phyloP scores from a whole-genome alignment of 2,888 invertebrate genomes.

The Tipula vernalis region DNA sequence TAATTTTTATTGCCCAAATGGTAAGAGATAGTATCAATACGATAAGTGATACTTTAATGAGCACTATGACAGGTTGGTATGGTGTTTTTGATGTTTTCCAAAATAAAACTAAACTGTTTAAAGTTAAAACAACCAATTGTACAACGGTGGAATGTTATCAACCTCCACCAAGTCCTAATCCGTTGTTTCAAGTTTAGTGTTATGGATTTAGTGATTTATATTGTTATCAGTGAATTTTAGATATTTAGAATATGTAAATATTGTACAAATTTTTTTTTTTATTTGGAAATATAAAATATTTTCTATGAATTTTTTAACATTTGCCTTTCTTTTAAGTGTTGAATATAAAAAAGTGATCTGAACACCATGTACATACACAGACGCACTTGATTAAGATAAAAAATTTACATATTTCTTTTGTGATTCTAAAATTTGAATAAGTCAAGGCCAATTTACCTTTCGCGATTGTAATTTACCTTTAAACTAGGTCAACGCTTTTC shows the following conservation, averaged over 20 bases:
- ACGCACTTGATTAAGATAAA: too few relatives aligned
- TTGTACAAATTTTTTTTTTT: neutral
- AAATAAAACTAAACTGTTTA: neutral
- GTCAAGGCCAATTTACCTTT: too few relatives aligned
- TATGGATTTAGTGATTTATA: neutral
- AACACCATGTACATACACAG: too few relatives aligned
- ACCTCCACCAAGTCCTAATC: neutral
- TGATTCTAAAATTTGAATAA: too few relatives aligned
- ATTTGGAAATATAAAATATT: neutral
- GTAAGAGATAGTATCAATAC: constrained; percentile 35
- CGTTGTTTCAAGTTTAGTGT: neutral
- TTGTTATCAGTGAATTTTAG: neutral
- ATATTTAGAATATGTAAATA: neutral
- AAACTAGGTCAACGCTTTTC: too few relatives aligned
- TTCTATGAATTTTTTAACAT: neutral
- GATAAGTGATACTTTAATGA: neutral
- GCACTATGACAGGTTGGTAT: neutral
- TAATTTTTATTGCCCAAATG: constrained; percentile 74
- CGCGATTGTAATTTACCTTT: too few relatives aligned
- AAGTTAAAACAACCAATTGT: neutral
- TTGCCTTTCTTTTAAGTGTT: neutral
- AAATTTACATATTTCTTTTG: too few relatives aligned
- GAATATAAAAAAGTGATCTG: neutral
- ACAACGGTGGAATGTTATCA: neutral
- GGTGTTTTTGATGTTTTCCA: neutral